Percentiles rank a stretch among this genome's conserved stretches.
Evolutionary conservation across 2,113 vertebrate species (phyloP).

Genomic region (Podocnemis expansa): DNA sequence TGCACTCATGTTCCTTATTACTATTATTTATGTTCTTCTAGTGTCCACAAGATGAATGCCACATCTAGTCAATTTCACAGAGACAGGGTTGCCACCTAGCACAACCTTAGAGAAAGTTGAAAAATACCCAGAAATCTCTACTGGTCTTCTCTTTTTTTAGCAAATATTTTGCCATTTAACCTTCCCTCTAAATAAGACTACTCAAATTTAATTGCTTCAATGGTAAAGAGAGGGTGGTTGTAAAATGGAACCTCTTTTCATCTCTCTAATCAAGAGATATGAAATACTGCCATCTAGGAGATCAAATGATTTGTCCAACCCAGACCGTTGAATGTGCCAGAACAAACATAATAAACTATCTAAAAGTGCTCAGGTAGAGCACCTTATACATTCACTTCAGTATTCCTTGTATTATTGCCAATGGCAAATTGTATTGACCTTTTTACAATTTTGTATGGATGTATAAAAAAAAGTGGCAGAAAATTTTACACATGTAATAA

Average conservation of each 20-base stretch:
- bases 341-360: background rate
- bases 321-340: background rate
- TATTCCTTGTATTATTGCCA: background rate
- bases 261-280: background rate
- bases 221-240: background rate
- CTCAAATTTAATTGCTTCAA: background rate
- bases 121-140: background rate
- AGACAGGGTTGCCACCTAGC: background rate
- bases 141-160: background rate
- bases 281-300: background rate
- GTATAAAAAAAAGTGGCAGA: background rate
- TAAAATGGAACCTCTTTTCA: background rate
- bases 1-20: background rate
- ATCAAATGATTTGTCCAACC: background rate
- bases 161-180: background rate
- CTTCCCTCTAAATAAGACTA: background rate
- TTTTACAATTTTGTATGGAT: background rate
- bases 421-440: background rate
- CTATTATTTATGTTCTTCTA: background rate
- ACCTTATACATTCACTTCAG: background rate
- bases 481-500: background rate
- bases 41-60: background rate
- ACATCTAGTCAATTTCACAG: background rate
- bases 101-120: background rate
- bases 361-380: background rate